Percentiles rank a stretch among this genome's conserved stretches.
phyloP scores from a whole-genome alignment of 2,113 vertebrate species.

The rat (Rattus norvegicus) region DNA sequence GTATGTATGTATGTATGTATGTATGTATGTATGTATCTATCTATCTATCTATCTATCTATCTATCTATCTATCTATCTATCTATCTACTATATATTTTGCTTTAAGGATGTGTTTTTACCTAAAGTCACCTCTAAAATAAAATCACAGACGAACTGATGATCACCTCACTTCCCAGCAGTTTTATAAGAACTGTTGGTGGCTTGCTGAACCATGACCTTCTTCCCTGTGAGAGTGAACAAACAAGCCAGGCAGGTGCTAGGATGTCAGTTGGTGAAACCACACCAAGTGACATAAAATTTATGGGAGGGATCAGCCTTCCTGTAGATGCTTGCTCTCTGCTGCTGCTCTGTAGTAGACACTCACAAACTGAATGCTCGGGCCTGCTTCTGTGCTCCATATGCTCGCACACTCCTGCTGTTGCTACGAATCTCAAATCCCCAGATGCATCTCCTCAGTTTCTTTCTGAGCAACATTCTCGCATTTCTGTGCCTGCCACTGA shows the following conservation, averaged over 20 bases:
- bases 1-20: background rate
- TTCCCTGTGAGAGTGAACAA: background rate
- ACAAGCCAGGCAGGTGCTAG: background rate
- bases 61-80: background rate
- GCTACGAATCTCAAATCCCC: background rate
- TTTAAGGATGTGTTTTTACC: background rate
- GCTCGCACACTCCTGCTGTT: background rate
- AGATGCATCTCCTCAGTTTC: background rate
- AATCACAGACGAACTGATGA: background rate
- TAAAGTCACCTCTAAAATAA: background rate
- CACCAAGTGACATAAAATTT: background rate
- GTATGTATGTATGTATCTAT: background rate
- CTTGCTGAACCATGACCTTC: background rate
- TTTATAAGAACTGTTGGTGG: background rate
- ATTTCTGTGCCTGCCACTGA: background rate
- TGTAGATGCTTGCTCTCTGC: background rate
- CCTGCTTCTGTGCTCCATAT: background rate
- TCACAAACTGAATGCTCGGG: rapidly evolving
- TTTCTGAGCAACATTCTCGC: background rate
- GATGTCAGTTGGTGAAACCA: background rate
- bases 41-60: background rate
- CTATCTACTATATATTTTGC: background rate
- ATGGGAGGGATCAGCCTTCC: background rate
- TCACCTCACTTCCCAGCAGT: background rate
- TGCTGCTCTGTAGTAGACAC: background rate